Evolutionary conservation across 53 echinoderm and acorn worm species (phyloP), one percentile per base, ranked within the genome.

Genomic region (Arbacia lixula): DNA sequence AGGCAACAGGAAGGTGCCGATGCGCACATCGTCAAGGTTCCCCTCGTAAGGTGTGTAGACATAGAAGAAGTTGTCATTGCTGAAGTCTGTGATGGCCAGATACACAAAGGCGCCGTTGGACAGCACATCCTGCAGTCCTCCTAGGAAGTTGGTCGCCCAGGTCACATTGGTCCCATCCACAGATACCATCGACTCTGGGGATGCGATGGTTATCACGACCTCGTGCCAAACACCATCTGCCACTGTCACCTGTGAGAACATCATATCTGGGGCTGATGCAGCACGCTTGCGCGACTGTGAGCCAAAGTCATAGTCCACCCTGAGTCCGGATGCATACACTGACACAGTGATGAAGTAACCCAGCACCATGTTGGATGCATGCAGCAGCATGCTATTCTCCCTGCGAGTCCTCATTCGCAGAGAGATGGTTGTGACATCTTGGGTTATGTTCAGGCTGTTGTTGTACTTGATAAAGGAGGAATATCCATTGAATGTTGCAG

Each of bases 191-290:
- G 75, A 36, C 39, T 51, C 21, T 9, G 43, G 38, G 12, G 68
- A 69, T 0, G 62, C 50, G 66, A 98, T 72, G 8, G 27, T 35
- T 12, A 98, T 40, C 1, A 41, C 31, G 12, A 98, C 68, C 26
- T 88, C 87, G 56, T 98, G 98, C 94, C 94, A 98, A 2, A n/a
- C 56, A 24, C 94, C 98, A 38, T 98, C 92, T 26, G 85, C 72
- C 12, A 98, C 83, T 14, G 12, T 2, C 41, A 33, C 21, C n/a
- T n/a, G n/a, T n/a, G n/a, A n/a, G n/a, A n/a, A n/a, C n/a, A n/a
- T n/a, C n/a, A n/a, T n/a, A 16, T 22, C 36, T 9, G 35, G 41
- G 14, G 3, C 1, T 1, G 12, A 2, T 19, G 66, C 38, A 20
- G 36, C 66, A 21, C 36, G 38, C 36, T 38, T 66, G 66, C 38